These are phyloP conservation scores for Hemitrygon akajei DNA, from an alignment of 2,797 vertebrate species.

Conservation along the genomic window DNA sequence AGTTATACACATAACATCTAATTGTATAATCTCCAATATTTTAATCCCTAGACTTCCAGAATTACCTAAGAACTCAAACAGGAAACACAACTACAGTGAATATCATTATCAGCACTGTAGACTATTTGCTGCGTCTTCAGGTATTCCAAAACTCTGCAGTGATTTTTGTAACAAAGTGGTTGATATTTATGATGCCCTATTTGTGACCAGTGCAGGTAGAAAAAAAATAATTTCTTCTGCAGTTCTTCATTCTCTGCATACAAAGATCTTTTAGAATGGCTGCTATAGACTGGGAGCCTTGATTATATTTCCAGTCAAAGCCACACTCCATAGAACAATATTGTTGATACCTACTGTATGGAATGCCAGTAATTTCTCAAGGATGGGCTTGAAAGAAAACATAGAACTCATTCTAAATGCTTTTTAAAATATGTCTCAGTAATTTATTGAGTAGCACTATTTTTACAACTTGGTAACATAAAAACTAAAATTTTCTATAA, in stretches of 20 bases:
- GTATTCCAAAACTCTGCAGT: constrained; percentile 51
- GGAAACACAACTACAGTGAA: constrained; percentile 97
- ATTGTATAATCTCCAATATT: background rate
- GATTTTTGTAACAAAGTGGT: background rate
- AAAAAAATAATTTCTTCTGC: background rate
- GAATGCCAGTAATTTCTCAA: background rate
- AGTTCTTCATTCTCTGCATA: background rate
- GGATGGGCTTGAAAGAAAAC: background rate
- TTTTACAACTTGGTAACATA: background rate
- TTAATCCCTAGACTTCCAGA: constrained; percentile 83
- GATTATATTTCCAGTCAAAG: background rate
- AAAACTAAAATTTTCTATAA: background rate
- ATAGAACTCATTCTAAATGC: background rate
- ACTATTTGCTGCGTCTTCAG: constrained; percentile 92
- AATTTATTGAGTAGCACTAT: background rate
- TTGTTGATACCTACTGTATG: background rate
- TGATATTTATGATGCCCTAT: background rate
- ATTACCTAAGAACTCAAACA: constrained; percentile 92
- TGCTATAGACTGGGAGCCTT: background rate
- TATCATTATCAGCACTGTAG: constrained; percentile 95
- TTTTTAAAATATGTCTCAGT: background rate
- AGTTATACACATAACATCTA: background rate
- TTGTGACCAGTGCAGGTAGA: background rate
- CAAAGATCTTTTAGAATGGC: background rate
- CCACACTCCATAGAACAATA: background rate